phyloP scores from a whole-genome alignment of 2,113 vertebrate species.

The Orientallactaga bullata region DNA sequence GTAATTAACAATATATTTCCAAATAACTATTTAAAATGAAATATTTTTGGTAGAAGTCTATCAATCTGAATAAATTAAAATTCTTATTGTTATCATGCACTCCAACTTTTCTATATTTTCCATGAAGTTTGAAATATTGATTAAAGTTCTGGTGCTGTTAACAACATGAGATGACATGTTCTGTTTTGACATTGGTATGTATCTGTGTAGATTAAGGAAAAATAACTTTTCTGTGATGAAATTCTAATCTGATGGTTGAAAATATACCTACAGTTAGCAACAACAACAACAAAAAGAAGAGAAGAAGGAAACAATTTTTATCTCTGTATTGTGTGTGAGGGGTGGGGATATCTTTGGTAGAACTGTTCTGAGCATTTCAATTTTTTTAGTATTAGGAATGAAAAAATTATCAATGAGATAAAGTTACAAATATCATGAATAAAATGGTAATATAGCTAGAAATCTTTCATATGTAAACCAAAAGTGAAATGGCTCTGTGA shows the following conservation, averaged over 20 bases:
- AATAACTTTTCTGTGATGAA: not conserved
- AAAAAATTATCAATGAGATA: not conserved
- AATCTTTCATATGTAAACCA: not conserved
- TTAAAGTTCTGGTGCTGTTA: not conserved
- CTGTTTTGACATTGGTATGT: not conserved
- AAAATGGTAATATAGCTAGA: not conserved
- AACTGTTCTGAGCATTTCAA: not conserved
- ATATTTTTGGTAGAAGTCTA: not conserved
- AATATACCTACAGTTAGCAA: not conserved
- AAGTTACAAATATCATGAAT: not conserved
- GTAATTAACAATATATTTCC: not conserved
- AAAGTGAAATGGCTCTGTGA: not conserved
- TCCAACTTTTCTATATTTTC: too few species aligned
- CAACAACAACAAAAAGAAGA: too few species aligned
- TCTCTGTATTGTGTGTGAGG: too few species aligned
- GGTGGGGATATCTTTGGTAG: not conserved
- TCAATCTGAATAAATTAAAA: not conserved
- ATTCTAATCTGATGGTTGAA: not conserved
- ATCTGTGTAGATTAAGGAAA: not conserved
- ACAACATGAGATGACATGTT: not conserved
- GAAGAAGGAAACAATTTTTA: not conserved
- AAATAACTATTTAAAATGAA: not conserved
- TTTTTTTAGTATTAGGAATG: not conserved
- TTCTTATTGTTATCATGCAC: too few species aligned
- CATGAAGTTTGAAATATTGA: not conserved